Percentiles rank a stretch among this genome's conserved stretches.
These are phyloP conservation scores for Campoplex nolae DNA, from an alignment of 2,888 invertebrate genomes.

Conservation along the genomic window DNA sequence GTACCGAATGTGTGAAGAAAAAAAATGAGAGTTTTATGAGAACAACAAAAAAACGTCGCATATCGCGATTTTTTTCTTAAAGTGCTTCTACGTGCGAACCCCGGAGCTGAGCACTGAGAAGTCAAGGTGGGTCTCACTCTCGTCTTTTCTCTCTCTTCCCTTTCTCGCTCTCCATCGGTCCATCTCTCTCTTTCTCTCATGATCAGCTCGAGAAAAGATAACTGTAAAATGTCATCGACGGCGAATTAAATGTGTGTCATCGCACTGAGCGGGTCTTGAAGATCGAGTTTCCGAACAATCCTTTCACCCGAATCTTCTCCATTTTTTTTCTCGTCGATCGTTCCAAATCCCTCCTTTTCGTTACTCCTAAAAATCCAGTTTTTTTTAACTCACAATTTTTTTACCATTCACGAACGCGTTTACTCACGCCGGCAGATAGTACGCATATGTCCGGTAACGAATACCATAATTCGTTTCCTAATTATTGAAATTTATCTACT, in stretches of 20 bases:
- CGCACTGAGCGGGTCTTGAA: slow-evolving; percentile 32
- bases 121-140: slow-evolving; percentile 58
- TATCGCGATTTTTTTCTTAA: slow-evolving; percentile 33
- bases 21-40: slow-evolving; percentile 38
- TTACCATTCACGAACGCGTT: slow-evolving; percentile 13
- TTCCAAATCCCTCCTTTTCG: neutral
- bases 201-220: slow-evolving; percentile 73
- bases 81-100: slow-evolving; percentile 30
- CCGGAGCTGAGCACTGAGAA: slow-evolving; percentile 35
- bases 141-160: slow-evolving; percentile 1
- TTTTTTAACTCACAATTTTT: slow-evolving; percentile 22
- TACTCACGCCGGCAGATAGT: slow-evolving; percentile 56
- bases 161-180: slow-evolving; percentile 23
- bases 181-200: slow-evolving; percentile 28
- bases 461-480: slow-evolving; percentile 37
- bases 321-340: slow-evolving; percentile 6
- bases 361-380: slow-evolving; percentile 6
- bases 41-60: slow-evolving; percentile 29
- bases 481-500: neutral
- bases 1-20: slow-evolving; percentile 39
- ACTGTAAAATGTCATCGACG: slow-evolving; percentile 83
- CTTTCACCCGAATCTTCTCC: slow-evolving; percentile 38
- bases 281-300: slow-evolving; percentile 54
- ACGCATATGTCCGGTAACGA: slow-evolving; percentile 56
- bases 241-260: slow-evolving; percentile 83